Evolutionary conservation across 2,113 vertebrate species (phyloP).

Genomic region (Centropristis striata): DNA sequence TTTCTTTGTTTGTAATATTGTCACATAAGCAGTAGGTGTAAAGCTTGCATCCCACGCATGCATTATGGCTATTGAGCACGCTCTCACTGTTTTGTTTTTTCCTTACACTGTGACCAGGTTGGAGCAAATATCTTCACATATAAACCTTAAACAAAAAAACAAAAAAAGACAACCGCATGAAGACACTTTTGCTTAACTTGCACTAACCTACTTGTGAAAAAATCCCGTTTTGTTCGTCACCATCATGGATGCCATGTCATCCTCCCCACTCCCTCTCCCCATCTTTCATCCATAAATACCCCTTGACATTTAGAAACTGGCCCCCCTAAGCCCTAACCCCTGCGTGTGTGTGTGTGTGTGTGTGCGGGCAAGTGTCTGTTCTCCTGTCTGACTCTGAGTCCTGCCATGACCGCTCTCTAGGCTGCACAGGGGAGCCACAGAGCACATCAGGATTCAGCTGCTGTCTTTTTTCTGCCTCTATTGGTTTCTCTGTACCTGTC

Average conservation of each 20-base stretch:
- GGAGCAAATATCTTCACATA: conserved; percentile 9
- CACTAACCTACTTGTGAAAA: background rate
- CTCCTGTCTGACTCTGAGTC: conserved; percentile 14
- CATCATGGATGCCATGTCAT: conserved; percentile 34
- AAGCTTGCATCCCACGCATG: conserved; percentile 26
- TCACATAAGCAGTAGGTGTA: conserved; percentile 29
- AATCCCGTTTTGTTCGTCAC: conserved; percentile 18
- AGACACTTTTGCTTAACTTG: background rate
- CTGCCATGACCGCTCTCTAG: conserved; percentile 42
- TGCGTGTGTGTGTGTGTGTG: conserved; percentile 11
- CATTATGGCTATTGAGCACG: conserved; percentile 17
- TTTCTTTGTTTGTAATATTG: background rate
- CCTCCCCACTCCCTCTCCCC: conserved; percentile 47
- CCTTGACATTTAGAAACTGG: conserved; percentile 82
- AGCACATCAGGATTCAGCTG: conserved; percentile 45
- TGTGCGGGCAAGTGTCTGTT: no score
- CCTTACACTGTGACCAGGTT: background rate
- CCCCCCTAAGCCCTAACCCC: conserved; percentile 34
- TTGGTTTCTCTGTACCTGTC: conserved; percentile 23
- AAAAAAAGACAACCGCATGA: conserved; percentile 1
- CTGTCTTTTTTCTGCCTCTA: background rate
- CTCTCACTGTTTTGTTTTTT: conserved; percentile 17
- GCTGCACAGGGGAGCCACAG: conserved; percentile 36
- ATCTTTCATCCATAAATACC: conserved; percentile 85
- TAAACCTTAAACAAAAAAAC: conserved; percentile 14